phyloP scores from a whole-genome alignment of 2,113 vertebrate species.

The Tragelaphus imberbis region DNA sequence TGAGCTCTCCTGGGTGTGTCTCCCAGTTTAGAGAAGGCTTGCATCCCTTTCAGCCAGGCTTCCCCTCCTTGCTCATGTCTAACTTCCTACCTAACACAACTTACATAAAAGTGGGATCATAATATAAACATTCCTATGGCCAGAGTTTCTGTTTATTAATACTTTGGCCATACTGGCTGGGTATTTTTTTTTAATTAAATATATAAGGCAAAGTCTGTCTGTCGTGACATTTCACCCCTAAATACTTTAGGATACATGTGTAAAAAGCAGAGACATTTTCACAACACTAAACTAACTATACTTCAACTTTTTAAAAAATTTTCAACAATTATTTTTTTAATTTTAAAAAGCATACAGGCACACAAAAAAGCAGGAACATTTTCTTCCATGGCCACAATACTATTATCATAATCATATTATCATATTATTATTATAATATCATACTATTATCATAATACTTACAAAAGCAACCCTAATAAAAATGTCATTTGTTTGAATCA shows the following conservation, averaged over 20 bases:
- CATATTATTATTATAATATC: too few relatives aligned
- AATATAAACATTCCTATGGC: not conserved
- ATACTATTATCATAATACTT: not conserved
- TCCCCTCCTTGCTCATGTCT: not conserved
- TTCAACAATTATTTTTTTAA: not conserved
- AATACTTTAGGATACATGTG: not conserved
- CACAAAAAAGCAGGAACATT: not conserved
- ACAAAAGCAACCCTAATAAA: not conserved
- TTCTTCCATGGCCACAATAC: not conserved
- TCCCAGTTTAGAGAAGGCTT: accelerated
- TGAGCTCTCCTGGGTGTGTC: not conserved
- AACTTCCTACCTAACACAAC: not conserved
- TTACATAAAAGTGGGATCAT: not conserved
- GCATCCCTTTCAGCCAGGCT: not conserved
- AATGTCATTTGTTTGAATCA: not conserved
- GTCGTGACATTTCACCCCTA: not conserved
- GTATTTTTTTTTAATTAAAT: not conserved
- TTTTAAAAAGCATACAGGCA: not conserved
- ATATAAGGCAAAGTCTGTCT: not conserved
- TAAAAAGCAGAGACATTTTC: not conserved
- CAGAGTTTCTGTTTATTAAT: not conserved
- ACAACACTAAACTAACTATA: not conserved
- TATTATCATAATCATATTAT: not conserved
- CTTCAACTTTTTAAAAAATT: not conserved
- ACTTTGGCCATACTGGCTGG: not conserved